A percentile compares a stretch with the other conserved stretches of the same genome.
phyloP scores from a whole-genome alignment of 2,113 vertebrate genomes.

The Amphiprion percula region DNA sequence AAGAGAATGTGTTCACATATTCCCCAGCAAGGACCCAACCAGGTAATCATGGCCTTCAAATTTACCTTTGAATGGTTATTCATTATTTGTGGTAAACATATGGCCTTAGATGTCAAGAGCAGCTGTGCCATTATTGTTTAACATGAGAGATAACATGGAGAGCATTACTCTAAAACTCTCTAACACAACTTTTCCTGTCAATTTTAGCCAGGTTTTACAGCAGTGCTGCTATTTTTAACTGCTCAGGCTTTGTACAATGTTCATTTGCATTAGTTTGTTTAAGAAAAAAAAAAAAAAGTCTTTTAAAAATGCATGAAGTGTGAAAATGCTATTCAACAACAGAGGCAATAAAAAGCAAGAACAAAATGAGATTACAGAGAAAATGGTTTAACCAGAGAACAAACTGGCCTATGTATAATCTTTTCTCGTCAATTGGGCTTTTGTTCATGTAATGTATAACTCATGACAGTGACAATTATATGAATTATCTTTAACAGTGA shows the following conservation, averaged over 20 bases:
- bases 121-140: not conserved
- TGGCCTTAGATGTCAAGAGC: not conserved
- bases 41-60: conserved; percentile 82
- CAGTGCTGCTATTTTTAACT: not conserved
- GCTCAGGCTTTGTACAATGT: not conserved
- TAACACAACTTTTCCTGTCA: too few relatives aligned
- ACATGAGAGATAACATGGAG: not conserved
- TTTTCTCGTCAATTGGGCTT: not conserved
- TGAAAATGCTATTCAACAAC: too few relatives aligned
- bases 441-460: not conserved
- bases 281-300: too few relatives aligned
- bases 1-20: conserved; percentile 92
- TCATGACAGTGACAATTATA: not conserved
- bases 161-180: not conserved
- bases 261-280: too few relatives aligned
- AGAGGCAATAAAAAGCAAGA: not conserved
- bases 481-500: not conserved
- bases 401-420: not conserved
- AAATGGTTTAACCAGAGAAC: not conserved
- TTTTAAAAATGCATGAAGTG: too few relatives aligned
- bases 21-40: conserved; percentile 91
- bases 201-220: not conserved
- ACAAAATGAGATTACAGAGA: not conserved
- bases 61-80: not conserved
- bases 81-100: not conserved